Evolutionary conservation across 2,888 invertebrate genomes (phyloP).

Genomic region (Leucania comma): DNA sequence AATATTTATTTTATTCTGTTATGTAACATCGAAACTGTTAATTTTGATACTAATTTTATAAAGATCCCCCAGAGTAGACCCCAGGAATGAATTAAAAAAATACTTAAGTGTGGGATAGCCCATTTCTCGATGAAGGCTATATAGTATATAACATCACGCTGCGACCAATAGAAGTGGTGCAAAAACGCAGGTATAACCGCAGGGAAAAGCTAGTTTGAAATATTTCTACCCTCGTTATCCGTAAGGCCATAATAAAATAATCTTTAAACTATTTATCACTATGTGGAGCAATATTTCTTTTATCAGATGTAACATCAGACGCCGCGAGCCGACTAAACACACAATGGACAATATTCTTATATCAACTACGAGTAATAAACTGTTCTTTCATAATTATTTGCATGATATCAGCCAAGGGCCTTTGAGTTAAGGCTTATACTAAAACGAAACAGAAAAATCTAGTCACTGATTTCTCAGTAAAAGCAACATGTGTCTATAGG

Average conservation of each 20-base stretch:
- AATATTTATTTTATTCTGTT: too few relatives aligned
- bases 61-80: too few relatives aligned
- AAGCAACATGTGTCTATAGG: background rate
- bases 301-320: slow-evolving; percentile 15
- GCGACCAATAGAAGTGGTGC: too few relatives aligned
- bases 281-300: slow-evolving; percentile 20
- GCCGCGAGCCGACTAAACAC: background rate
- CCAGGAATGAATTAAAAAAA: too few relatives aligned
- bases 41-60: background rate
- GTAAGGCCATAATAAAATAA: slow-evolving; percentile 23
- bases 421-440: background rate
- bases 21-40: background rate
- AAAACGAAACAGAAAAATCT: too few relatives aligned
- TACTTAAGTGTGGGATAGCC: too few relatives aligned
- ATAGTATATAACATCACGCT: too few relatives aligned
- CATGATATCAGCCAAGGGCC: background rate
- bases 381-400: slow-evolving; percentile 15
- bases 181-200: too few relatives aligned
- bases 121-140: too few relatives aligned
- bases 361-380: background rate
- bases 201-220: background rate
- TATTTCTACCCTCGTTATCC: background rate
- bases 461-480: background rate
- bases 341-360: slow-evolving; percentile 1
- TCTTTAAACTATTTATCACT: slow-evolving; percentile 24